Evolutionary conservation across 1,140 invertebrate genomes (phyloP), one percentile per base, ranked within the genome.

Genomic region (Drosophila insularis): DNA sequence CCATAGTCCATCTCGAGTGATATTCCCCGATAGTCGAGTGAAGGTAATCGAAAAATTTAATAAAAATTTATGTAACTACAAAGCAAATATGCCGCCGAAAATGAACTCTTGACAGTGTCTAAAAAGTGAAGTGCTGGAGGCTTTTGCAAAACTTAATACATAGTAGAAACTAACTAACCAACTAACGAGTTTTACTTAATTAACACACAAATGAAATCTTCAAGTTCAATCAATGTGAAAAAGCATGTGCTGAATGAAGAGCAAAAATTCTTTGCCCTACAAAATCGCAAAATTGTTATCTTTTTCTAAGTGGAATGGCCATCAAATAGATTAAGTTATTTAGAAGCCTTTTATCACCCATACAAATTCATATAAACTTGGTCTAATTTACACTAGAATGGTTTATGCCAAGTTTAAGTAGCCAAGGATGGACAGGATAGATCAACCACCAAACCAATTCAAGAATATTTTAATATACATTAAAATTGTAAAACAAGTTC

Each of bases 21-120:
- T 54, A 69, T 72, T 59, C 46, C 40, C 73, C 27, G 27, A 27
- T 6, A 59, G 32, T 60, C 43, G 35, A 67, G 56, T 68, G n/a
- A 27, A 27, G 65, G 58, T 53, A 59, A 39, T 39, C 59, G n/a
- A 64, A 61, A 56, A 32, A 54, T 32, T 54, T 32, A 60, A 23
- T 43, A 43, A 14, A 27, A 54, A 75, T 54, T 75, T 75, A 69
- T 58, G 32, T 58, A 76, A 76, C 27, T 50, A 27, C 64, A 75
- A 75, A 75, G 73, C 32, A 54, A 54, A 17, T 58, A 53, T 27
- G 31, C 71, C 71, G 72, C 72, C 59, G 0, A n/a, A 27, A 21
- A 46, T 56, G 32, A 63, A 75, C 64, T 27, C 27, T 75, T 43
- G 53, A 75, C 58, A 31, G 40, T 40, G 64, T 75, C 72, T 32